Conservation (phyloP, 1,140 invertebrate species). For the Geopemphigus sp. region DNA sequence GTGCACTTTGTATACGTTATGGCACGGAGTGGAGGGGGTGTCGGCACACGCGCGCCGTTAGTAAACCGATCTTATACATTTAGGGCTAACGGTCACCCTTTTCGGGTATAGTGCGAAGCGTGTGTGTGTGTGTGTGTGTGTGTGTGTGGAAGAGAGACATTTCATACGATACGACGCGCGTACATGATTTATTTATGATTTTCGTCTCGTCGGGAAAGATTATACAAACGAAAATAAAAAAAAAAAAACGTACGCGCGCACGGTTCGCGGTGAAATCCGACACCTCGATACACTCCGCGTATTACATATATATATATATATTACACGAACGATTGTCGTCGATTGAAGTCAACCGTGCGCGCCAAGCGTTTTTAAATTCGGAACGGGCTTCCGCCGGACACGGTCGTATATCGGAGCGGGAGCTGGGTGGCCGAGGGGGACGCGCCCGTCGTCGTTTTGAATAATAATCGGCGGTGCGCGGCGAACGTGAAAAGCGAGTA, state of each 20-base stretch:
- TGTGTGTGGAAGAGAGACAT: too few relatives aligned
- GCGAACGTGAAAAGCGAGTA: too few relatives aligned
- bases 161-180: constrained; percentile 27
- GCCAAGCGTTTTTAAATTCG: constrained; percentile 20
- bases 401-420: background rate
- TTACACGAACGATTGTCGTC: too few relatives aligned
- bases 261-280: constrained; percentile 20
- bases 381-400: background rate
- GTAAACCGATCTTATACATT: constrained; percentile 45
- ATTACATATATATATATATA: too few relatives aligned
- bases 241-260: too few relatives aligned
- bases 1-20: too few relatives aligned
- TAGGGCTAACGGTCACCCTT: constrained; percentile 33
- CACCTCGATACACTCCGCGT: too few relatives aligned
- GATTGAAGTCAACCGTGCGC: constrained; percentile 18
- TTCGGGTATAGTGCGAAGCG: too few relatives aligned
- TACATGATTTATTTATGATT: constrained; percentile 49
- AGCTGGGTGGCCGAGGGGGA: too few relatives aligned
- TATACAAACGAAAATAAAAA: constrained; percentile 28
- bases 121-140: too few relatives aligned
- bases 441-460: background rate
- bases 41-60: background rate
- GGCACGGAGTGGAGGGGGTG: too few relatives aligned
- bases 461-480: background rate
- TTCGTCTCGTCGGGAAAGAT: constrained; percentile 6